Percentiles rank a stretch among this genome's conserved stretches.
Evolutionary conservation across 2,888 invertebrate genomes (phyloP).

Genomic region (Cetonia aurata): DNA sequence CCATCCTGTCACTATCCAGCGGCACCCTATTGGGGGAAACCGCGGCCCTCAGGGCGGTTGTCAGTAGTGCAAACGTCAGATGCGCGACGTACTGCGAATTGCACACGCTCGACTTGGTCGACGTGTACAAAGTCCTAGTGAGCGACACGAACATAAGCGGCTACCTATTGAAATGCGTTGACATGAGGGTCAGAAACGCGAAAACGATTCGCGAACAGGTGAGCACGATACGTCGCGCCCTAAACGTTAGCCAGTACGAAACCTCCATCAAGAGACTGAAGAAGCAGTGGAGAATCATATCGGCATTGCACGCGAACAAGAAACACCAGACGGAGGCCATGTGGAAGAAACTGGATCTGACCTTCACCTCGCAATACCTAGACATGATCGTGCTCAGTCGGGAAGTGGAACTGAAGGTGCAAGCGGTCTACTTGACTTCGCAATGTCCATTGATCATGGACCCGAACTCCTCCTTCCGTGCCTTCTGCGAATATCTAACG

Average conservation of each 20-base stretch:
- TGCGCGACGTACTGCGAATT: slow-evolving; percentile 67
- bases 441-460: slow-evolving; percentile 69
- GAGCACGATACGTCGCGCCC: not conserved
- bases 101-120: slow-evolving; percentile 64
- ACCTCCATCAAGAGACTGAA: slow-evolving; percentile 38
- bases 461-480: slow-evolving; percentile 65
- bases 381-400: slow-evolving; percentile 47
- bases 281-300: slow-evolving; percentile 38
- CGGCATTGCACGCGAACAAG: slow-evolving; percentile 22
- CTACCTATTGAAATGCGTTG: slow-evolving; percentile 2
- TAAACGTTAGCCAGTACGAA: not conserved
- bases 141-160: not conserved
- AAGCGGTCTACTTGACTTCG: slow-evolving; percentile 62
- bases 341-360: slow-evolving; percentile 57
- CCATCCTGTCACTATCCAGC: slow-evolving; percentile 69
- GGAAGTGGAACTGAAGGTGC: slow-evolving; percentile 44
- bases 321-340: slow-evolving; percentile 49
- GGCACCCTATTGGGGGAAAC: slow-evolving; percentile 70
- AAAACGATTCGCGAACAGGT: not conserved
- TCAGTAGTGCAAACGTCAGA: slow-evolving; percentile 50
- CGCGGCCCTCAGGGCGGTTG: slow-evolving; percentile 66
- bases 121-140: slow-evolving; percentile 11
- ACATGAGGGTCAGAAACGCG: slow-evolving; percentile 1
- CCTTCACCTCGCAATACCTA: slow-evolving; percentile 41
- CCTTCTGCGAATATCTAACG: slow-evolving; percentile 39